A percentile compares a stretch with the other conserved stretches of the same genome.
Conservation (phyloP, 1,140 invertebrate genomes). For the Drosophila kurseongensis region DNA sequence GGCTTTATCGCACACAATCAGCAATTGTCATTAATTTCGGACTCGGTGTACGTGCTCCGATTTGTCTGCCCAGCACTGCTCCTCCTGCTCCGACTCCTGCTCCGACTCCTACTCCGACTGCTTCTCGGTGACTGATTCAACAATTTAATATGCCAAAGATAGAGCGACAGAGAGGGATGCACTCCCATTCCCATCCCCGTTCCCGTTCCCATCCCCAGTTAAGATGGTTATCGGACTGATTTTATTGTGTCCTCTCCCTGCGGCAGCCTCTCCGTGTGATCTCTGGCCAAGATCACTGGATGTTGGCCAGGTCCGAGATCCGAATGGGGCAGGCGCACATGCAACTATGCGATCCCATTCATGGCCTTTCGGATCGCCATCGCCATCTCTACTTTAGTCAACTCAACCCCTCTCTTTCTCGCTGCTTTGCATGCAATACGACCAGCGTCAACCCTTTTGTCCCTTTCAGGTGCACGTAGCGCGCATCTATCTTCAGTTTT, state of each 20-base stretch:
- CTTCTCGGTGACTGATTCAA: slow-evolving; percentile 70
- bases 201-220: slow-evolving; percentile 34
- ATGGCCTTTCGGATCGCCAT: slow-evolving; percentile 13
- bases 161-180: slow-evolving; percentile 18
- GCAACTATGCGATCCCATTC: slow-evolving; percentile 72
- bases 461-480: slow-evolving; percentile 71
- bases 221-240: slow-evolving; percentile 70
- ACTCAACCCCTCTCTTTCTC: neutral
- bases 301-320: slow-evolving; percentile 5
- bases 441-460: slow-evolving; percentile 50
- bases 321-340: slow-evolving; percentile 46
- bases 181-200: neutral
- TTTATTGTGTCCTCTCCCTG: slow-evolving; percentile 63
- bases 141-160: slow-evolving; percentile 76
- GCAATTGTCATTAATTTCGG: slow-evolving; percentile 83
- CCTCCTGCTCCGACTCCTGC: neutral
- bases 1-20: slow-evolving; percentile 78
- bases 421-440: slow-evolving; percentile 3
- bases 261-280: slow-evolving; percentile 30
- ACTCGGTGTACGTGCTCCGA: slow-evolving; percentile 80
- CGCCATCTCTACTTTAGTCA: neutral
- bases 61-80: slow-evolving; percentile 50
- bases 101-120: slow-evolving; percentile 12
- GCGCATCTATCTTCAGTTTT: slow-evolving; percentile 74
- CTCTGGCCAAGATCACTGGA: neutral